Base-by-base conservation (phyloP, 2,888 invertebrate genomes). In the Cosmopolites sordidus region DNA sequence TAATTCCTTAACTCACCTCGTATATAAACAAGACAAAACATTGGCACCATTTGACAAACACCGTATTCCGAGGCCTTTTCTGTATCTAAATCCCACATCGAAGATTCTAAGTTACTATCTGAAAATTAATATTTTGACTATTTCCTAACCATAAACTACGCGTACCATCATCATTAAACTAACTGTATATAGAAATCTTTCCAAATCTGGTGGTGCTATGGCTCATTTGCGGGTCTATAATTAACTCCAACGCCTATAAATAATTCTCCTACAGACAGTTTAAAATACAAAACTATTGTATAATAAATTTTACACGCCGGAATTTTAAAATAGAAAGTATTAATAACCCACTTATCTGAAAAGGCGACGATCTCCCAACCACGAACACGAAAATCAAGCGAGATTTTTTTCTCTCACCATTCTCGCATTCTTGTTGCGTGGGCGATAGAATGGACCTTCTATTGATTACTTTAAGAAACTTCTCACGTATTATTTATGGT, bases 301-400 rank as follows among this genome's bases (percentile, higher is more conserved):
- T 46, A 56, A 56, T 53, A 52, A 56, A 53, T 56, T 50, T 49
- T 47, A 46, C 42, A 49, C 27, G 49, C 46, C 46, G 51, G 49
- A 46, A 53, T 49, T 50, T 56, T 51, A 53, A 56, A 56, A 53
- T 56, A 56, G 56, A 56, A 52, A 56, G 56, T 56, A 49, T 56
- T 55, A 55, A 55, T 51, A 55, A 55, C 51, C 55, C 43, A 55
- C 47, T 51, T 55, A 40, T 8, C 17, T 11, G 40, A 33, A 33
- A 33, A 33, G n/a, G 33, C 33, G 33, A 33, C 33, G 33, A 33
- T 33, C 33, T 3, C n/a, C 11, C 33, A 22, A 12, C 33, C 33
- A 12, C 33, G 33, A 33, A 22, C 33, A 11, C 33, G 33, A 33
- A 33, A 33, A 33, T 12, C 12, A 33, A 3, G 33, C 12, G 33